phyloP scores from a whole-genome alignment of 2,888 invertebrate species.

The Pherbina coryleti region DNA sequence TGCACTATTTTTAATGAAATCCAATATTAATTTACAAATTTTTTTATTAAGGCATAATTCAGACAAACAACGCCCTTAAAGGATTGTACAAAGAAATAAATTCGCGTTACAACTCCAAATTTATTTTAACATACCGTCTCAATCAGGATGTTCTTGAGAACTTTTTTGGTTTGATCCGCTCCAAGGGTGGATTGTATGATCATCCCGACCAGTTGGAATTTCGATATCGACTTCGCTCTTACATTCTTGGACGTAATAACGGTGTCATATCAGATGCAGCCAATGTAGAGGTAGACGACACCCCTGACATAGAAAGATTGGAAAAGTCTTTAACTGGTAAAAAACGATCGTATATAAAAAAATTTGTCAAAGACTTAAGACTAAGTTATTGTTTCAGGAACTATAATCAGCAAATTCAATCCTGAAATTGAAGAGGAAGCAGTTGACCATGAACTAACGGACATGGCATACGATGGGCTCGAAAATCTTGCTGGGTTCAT shows the following conservation, averaged over 20 bases:
- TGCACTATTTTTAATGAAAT: not conserved
- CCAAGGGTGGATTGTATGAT: conserved; percentile 34
- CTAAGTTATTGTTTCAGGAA: not conserved
- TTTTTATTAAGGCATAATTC: conserved; percentile 38
- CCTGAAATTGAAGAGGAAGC: conserved; percentile 25
- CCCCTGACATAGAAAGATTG: conserved; percentile 19
- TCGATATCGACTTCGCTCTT: not conserved
- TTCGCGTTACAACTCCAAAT: not conserved
- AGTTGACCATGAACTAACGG: too few species aligned
- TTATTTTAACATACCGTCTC: conserved; percentile 20
- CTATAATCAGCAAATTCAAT: not conserved
- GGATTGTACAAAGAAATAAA: conserved; percentile 15
- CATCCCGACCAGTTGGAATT: conserved; percentile 30
- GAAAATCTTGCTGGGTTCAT: conserved; percentile 42
- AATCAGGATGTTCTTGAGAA: conserved; percentile 40
- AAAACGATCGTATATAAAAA: not conserved
- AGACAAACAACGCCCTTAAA: conserved; percentile 31
- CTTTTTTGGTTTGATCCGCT: conserved; percentile 36
- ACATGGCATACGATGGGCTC: conserved; percentile 31
- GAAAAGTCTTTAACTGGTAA: conserved; percentile 32
- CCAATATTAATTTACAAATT: conserved; percentile 2
- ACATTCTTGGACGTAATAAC: conserved; percentile 22
- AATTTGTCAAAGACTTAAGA: not conserved
- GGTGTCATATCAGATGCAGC: conserved; percentile 25
- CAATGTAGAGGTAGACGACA: conserved; percentile 27